Evolutionary conservation across 2,113 vertebrate species (phyloP).

Genomic region (Sporophila hypoxantha): DNA sequence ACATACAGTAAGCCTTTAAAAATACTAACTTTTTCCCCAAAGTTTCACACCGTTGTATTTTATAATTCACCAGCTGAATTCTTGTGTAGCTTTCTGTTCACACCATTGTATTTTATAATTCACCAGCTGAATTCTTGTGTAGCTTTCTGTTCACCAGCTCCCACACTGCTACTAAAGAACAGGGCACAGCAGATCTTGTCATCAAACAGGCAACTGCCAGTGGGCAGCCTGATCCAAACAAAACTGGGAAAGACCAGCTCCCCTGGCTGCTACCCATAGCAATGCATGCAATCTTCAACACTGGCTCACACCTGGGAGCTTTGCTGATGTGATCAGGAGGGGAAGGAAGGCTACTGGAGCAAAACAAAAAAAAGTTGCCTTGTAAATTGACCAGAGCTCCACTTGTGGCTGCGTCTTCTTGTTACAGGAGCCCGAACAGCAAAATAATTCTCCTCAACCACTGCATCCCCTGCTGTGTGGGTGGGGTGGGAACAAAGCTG

Average conservation of each 20-base stretch:
- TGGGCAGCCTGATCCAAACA: not conserved
- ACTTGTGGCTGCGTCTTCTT: not conserved
- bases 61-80: not conserved
- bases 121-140: not conserved
- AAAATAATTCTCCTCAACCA: rapidly evolving
- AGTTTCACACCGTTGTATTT: rapidly evolving
- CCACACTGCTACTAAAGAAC: not conserved
- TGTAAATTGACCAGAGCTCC: not conserved
- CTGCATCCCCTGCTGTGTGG: not conserved
- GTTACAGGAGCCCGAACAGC: not conserved
- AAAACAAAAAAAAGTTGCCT: not conserved
- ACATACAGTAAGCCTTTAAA: not conserved
- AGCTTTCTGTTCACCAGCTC: not conserved
- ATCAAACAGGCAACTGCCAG: not conserved
- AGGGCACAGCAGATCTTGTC: not conserved
- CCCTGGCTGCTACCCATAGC: not conserved
- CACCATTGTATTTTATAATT: rapidly evolving
- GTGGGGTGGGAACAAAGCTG: not conserved
- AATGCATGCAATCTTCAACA: too few species aligned
- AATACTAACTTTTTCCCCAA: not conserved
- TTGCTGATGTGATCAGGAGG: not conserved
- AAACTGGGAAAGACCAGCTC: not conserved
- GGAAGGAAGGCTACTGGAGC: not conserved
- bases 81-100: not conserved
- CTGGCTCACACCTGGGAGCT: not conserved